Evolutionary conservation across 2,113 vertebrate genomes (phyloP), one percentile per base, ranked within the genome.

Genomic region (Hippocampus zosterae): DNA sequence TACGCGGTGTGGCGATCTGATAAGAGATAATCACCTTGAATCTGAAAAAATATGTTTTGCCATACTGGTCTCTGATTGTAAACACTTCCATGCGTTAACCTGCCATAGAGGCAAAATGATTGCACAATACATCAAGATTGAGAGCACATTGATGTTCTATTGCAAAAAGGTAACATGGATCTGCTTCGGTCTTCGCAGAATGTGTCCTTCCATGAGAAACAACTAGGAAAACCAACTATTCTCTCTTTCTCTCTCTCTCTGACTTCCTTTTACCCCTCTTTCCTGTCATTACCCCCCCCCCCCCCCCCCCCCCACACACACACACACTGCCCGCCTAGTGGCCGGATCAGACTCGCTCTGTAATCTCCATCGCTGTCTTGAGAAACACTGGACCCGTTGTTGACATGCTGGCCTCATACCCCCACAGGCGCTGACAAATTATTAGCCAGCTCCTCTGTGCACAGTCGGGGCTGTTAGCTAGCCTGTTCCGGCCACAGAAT

Each of bases 311-410:
- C 27, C 5, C 41, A 42, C 41, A 8, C 42, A 3, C 63, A 33
- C 33, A 37, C 33, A 37, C 33, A 37, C 33, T 62, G 52, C 60
- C 53, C 69, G 48, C 75, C 84, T 80, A 90, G 73, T 72, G 80
- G 73, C 80, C 27, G 44, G 81, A 85, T 87, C 82, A 77, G 78
- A 62, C 76, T 72, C 0, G n/a, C 82, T 86, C 76, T 91, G 75
- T 88, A 91, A 90, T 91, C 90, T 91, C 87, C 85, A 82, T 85
- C 74, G 77, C 81, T 84, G 79, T 76, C 72, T 72, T 52, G 71
- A 68, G 81, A 85, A 91, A 91, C 90, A 92, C 88, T 88, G 79
- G 88, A 77, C 65, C 82, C 33, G 88, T 92, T 92, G 91, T 92
- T 86, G 88, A 89, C 83, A 79, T 66, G 67, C 74, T 89, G 85